Evolutionary conservation across 2,113 vertebrate species (phyloP), one percentile per base, ranked within the genome.

Genomic region (Mohoua ochrocephala): DNA sequence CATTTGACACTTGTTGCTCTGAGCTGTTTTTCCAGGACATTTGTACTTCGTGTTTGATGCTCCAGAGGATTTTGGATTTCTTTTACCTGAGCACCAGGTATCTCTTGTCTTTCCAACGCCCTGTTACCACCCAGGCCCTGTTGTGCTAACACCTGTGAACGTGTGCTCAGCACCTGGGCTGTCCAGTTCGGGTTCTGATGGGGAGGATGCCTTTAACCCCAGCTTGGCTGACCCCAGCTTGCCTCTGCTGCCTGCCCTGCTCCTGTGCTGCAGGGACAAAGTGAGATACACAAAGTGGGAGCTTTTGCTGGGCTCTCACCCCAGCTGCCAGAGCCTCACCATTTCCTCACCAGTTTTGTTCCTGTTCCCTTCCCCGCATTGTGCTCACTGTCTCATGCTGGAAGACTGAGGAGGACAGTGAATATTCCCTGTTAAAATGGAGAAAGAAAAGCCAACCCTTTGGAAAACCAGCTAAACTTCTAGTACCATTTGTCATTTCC

Each of bases 251-350:
- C 28, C 37, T 52, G 6, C 54, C 37, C 41, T n/a, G 45, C 27
- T 60, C 49, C 50, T 16, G 31, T 33, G 53, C 41, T 37, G 37
- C n/a, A 22, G 41, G 24, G 37, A 53, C 22, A 30, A 35, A 52
- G n/a, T 3, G 12, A 26, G 26, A 16, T 63, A 47, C 30, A 11
- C 30, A 50, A n/a, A n/a, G n/a, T n/a, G n/a, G n/a, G n/a, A n/a
- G 21, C 42, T 45, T 60, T 52, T 26, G 45, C 28, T 30, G n/a
- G 39, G 28, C 24, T 74, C 33, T 71, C 59, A 81, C 3, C 4
- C 17, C 19, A 11, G 0, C 33, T 76, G 39, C 19, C 33, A 15
- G 4, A 76, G 10, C 35, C 44, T 31, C 0, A 1, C 17, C 60
- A 1, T 68, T 75, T 75, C 31, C 37, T 82, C 15, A 26, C 6